Conservation (phyloP, 2,888 invertebrate genomes). For the Campopleginae sp. region DNA sequence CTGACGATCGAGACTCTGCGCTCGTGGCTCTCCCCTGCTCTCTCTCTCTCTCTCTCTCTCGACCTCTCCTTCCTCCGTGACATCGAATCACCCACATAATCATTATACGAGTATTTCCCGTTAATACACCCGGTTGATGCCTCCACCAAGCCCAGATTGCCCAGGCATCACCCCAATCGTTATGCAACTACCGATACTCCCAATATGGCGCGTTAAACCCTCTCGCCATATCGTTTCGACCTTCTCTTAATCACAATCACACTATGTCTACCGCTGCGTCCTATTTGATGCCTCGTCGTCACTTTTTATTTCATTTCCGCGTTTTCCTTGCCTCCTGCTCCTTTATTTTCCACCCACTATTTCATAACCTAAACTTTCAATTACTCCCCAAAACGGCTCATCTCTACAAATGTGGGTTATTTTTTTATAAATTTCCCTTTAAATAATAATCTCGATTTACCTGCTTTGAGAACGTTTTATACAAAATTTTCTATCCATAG, state of each 20-base stretch:
- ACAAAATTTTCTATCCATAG: no score
- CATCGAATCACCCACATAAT: slow-evolving; percentile 76
- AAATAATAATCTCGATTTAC: no score
- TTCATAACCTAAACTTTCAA: not conserved
- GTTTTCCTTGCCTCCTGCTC: not conserved
- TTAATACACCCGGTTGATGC: slow-evolving; percentile 75
- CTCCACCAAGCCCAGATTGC: slow-evolving; percentile 26
- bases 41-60: no score
- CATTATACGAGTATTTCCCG: slow-evolving; percentile 79
- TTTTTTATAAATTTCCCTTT: no score
- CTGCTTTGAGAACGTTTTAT: no score
- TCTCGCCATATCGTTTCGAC: slow-evolving; percentile 52
- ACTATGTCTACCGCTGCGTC: not conserved
- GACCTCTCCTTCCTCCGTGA: slow-evolving; percentile 58
- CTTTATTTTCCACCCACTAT: not conserved
- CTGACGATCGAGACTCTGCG: slow-evolving; percentile 50
- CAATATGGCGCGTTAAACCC: slow-evolving; percentile 57
- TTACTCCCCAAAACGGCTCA: not conserved
- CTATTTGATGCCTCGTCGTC: not conserved
- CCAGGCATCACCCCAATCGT: slow-evolving; percentile 44
- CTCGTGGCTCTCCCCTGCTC: slow-evolving; percentile 22
- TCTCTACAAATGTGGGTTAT: not conserved
- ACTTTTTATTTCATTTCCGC: not conserved
- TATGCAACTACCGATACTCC: slow-evolving; percentile 58
- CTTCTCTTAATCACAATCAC: slow-evolving; percentile 35